Conservation (phyloP, 1,140 invertebrate genomes). For the Pseudomyrmex flavicornis region DNA sequence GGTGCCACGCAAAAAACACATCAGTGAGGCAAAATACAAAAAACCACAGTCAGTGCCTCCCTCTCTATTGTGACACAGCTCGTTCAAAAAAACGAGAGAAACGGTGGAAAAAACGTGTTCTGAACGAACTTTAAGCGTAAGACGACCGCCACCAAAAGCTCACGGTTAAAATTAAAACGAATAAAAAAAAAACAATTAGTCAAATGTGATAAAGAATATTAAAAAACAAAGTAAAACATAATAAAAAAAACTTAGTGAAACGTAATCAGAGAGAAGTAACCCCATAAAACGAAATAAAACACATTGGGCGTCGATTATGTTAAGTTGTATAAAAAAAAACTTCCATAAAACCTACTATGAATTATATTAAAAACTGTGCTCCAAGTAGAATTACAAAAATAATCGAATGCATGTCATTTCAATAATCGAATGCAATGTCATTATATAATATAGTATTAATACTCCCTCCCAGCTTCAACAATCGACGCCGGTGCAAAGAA, state of each 20-base stretch:
- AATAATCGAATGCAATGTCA: neutral
- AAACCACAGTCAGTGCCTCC: slow-evolving; percentile 77
- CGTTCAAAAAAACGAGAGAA: slow-evolving; percentile 59
- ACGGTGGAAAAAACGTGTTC: slow-evolving; percentile 53
- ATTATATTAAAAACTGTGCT: neutral
- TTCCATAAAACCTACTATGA: neutral
- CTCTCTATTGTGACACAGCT: slow-evolving; percentile 67
- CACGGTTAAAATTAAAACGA: slow-evolving; percentile 63
- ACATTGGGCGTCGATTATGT: slow-evolving; percentile 47
- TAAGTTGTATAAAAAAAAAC: neutral
- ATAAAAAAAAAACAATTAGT: slow-evolving; percentile 60
- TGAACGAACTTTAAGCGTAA: slow-evolving; percentile 76
- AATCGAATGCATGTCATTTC: neutral
- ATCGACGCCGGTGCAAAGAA: slow-evolving; percentile 42
- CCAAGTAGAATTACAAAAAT: neutral
- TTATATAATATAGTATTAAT: too few species aligned
- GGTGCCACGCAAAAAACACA: slow-evolving; percentile 83
- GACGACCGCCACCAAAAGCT: slow-evolving; percentile 83
- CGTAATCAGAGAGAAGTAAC: neutral
- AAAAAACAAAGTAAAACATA: neutral
- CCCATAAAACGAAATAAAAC: slow-evolving; percentile 14
- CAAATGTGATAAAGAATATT: slow-evolving; percentile 6
- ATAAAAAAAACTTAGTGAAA: slow-evolving; percentile 7
- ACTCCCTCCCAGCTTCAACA: neutral
- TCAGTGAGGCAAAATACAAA: slow-evolving; percentile 84